Evolutionary conservation across 2,113 vertebrate genomes (phyloP).

Genomic region (Mustelus asterias): DNA sequence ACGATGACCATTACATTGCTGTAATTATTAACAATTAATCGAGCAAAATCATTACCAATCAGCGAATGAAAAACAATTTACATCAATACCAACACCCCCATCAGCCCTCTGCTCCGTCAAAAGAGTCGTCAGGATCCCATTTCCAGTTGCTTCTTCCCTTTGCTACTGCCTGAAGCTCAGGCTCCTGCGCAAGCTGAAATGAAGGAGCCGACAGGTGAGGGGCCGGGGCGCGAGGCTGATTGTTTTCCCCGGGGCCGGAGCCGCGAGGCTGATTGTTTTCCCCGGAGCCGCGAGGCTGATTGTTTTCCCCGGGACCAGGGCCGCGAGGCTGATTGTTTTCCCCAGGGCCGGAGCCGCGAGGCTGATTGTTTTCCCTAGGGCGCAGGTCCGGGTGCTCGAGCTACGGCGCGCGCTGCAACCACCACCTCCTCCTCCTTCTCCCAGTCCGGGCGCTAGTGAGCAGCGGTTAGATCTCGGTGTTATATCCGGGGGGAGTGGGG

Average conservation of each 20-base stretch:
- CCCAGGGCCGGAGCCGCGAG: neutral
- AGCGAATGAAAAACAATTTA: neutral
- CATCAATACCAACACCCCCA: too few relatives aligned
- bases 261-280: neutral
- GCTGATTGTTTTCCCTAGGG: neutral
- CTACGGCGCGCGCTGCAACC: neutral
- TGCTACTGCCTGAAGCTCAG: neutral
- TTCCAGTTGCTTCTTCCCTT: neutral
- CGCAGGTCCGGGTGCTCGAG: neutral
- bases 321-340: neutral
- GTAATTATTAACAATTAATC: neutral
- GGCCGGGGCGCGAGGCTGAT: neutral
- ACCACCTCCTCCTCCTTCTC: neutral
- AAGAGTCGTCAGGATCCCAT: neutral
- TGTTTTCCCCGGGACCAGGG: too few relatives aligned
- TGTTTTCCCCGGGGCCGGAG: neutral
- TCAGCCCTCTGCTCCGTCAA: neutral
- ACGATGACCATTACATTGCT: neutral
- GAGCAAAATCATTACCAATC: neutral
- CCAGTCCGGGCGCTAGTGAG: neutral
- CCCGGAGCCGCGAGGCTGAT: too few relatives aligned
- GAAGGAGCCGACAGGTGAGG: neutral
- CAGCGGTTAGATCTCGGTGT: neutral
- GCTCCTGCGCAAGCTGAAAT: neutral
- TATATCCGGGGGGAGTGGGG: neutral